Percentiles rank a stretch among this genome's conserved stretches.
phyloP scores from a whole-genome alignment of 2,888 invertebrate species.

The Patella ulyssiponensis region DNA sequence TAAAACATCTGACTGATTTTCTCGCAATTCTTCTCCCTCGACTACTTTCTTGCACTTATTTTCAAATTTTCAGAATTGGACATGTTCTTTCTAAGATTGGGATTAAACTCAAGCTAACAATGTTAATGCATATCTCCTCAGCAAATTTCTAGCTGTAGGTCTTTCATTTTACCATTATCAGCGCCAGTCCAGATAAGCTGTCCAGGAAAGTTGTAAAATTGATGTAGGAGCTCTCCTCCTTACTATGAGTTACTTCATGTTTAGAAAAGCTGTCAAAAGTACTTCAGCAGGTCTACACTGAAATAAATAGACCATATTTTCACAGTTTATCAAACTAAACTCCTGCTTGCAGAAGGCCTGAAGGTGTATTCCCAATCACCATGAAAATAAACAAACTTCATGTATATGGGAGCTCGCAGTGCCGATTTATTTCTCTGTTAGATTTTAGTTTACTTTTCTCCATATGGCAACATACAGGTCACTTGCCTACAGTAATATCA shows the following conservation, averaged over 20 bases:
- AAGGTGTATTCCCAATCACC: slow-evolving; percentile 2
- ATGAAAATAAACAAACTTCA: slow-evolving; percentile 7
- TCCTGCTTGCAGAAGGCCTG: background rate
- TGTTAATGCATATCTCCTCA: too few species aligned
- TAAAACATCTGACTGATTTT: too few species aligned
- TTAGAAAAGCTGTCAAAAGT: background rate
- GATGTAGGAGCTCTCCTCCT: background rate
- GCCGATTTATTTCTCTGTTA: slow-evolving; percentile 1
- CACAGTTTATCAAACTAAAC: slow-evolving; percentile 29
- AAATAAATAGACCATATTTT: slow-evolving; percentile 37
- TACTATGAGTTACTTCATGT: slow-evolving; percentile 3
- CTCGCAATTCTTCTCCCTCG: too few species aligned
- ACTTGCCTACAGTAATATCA: too few species aligned
- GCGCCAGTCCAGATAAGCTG: too few species aligned
- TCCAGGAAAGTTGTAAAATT: background rate
- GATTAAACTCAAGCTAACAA: too few species aligned
- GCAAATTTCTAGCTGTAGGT: too few species aligned
- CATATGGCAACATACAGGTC: background rate
- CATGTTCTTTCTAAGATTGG: too few species aligned
- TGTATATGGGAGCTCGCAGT: slow-evolving; percentile 1
- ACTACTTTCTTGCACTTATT: too few species aligned
- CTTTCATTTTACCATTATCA: too few species aligned
- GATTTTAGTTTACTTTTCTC: slow-evolving; percentile 1
- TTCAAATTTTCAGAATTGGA: too few species aligned
- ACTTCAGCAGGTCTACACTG: slow-evolving; percentile 6